Percentiles rank a stretch among this genome's conserved stretches.
These are phyloP conservation scores for Pycnomerus fuliginosus DNA, from an alignment of 2,888 invertebrate species.

Conservation along the genomic window DNA sequence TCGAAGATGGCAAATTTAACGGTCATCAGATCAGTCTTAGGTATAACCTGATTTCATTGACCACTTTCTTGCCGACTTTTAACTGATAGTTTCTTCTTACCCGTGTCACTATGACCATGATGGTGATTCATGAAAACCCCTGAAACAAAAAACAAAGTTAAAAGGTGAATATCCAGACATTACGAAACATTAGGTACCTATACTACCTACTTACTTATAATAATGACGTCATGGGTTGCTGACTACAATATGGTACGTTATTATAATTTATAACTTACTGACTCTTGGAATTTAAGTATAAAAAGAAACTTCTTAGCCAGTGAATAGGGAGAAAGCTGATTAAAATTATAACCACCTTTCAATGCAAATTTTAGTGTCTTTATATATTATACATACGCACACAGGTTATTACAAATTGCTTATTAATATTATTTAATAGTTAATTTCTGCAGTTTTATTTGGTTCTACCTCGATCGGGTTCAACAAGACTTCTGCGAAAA, in stretches of 20 bases:
- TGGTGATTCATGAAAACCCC: slow-evolving; percentile 23
- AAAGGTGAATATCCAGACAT: not conserved
- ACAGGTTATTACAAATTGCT: too few species aligned
- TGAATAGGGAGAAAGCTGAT: too few species aligned
- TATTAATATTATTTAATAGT: too few species aligned
- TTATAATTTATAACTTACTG: too few species aligned
- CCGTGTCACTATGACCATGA: slow-evolving; percentile 58
- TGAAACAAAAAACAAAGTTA: slow-evolving; percentile 4
- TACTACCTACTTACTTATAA: not conserved
- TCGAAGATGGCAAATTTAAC: slow-evolving; percentile 2
- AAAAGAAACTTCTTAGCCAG: slow-evolving; percentile 3
- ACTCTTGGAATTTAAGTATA: too few species aligned
- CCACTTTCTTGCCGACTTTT: not conserved
- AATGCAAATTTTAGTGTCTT: too few species aligned
- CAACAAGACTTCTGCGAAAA: too few species aligned
- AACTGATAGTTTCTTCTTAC: slow-evolving; percentile 43
- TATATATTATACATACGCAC: too few species aligned
- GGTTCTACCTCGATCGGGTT: too few species aligned
- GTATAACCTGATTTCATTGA: slow-evolving; percentile 2
- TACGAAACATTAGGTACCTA: not conserved
- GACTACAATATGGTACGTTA: not conserved
- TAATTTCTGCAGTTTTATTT: too few species aligned
- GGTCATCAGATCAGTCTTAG: not conserved
- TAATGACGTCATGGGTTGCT: not conserved
- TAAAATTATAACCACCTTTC: too few species aligned